Evolutionary conservation across 2,888 invertebrate genomes (phyloP).

Genomic region (Cheilosia grossa): DNA sequence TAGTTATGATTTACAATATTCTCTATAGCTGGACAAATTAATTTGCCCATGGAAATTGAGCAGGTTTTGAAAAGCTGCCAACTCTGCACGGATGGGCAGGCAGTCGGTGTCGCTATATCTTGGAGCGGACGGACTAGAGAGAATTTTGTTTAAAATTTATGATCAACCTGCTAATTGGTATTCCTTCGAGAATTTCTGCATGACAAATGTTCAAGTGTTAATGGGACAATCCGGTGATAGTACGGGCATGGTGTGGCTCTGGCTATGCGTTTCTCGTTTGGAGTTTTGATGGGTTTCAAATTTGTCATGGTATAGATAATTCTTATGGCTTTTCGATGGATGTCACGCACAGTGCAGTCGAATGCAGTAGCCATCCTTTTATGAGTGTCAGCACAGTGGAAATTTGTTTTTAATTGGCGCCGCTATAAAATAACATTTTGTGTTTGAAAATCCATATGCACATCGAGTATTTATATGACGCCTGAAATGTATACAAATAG

Average conservation of each 20-base stretch:
- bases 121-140: background rate
- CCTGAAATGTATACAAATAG: slow-evolving; percentile 14
- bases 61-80: slow-evolving; percentile 59
- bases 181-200: slow-evolving; percentile 53
- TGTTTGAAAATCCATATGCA: slow-evolving; percentile 51
- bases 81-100: background rate
- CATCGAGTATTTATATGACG: slow-evolving; percentile 42
- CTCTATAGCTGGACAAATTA: slow-evolving; percentile 62
- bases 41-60: slow-evolving; percentile 28
- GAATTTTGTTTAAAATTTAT: slow-evolving; percentile 23
- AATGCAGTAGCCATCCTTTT: slow-evolving; percentile 36
- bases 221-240: slow-evolving; percentile 48
- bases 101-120: background rate
- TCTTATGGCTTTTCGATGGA: background rate
- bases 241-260: background rate
- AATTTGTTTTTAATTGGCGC: slow-evolving; percentile 64
- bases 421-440: slow-evolving; percentile 47
- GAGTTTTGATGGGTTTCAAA: slow-evolving; percentile 54
- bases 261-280: background rate
- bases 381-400: slow-evolving; percentile 13
- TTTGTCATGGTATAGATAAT: slow-evolving; percentile 13
- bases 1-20: slow-evolving; percentile 68
- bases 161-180: slow-evolving; percentile 52
- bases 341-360: background rate
- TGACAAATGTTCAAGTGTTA: slow-evolving; percentile 62